Evolutionary conservation across 2,888 invertebrate genomes (phyloP).

Genomic region (Drosophila lacicola): DNA sequence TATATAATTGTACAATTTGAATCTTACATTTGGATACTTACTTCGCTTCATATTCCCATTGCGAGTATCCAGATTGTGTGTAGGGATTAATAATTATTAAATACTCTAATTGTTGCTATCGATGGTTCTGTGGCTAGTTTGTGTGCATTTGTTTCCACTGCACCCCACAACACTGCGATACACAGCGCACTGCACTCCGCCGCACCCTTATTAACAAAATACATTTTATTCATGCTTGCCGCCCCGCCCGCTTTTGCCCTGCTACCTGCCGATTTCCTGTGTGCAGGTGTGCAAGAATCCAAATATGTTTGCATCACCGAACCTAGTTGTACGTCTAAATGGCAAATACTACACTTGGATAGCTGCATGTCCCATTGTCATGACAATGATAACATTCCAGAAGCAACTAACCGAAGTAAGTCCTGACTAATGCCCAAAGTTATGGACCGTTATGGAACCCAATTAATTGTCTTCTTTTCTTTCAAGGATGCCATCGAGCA

Average conservation of each 20-base stretch:
- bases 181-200: conserved; percentile 31
- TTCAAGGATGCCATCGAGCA: conserved; percentile 84
- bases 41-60: no score
- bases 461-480: conserved; percentile 11
- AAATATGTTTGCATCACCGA: conserved; percentile 90
- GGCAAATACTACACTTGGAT: conserved; percentile 96
- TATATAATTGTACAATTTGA: no score
- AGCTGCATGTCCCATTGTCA: conserved; percentile 95
- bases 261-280: background rate
- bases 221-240: conserved; percentile 35
- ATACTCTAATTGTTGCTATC: conserved; percentile 1
- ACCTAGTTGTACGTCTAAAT: conserved; percentile 93
- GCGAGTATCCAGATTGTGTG: no score
- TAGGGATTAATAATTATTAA: no score
- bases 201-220: conserved; percentile 44
- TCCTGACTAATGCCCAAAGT: conserved; percentile 13
- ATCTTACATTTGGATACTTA: background rate
- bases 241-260: conserved; percentile 19
- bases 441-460: background rate
- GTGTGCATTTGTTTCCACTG: conserved; percentile 27
- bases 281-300: conserved; percentile 88
- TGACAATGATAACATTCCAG: conserved; percentile 94
- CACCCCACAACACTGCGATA: conserved; percentile 30
- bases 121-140: conserved; percentile 33
- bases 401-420: conserved; percentile 92